These are phyloP conservation scores for Hormaphis cornu DNA, from an alignment of 1,140 invertebrate species.

Conservation along the genomic window DNA sequence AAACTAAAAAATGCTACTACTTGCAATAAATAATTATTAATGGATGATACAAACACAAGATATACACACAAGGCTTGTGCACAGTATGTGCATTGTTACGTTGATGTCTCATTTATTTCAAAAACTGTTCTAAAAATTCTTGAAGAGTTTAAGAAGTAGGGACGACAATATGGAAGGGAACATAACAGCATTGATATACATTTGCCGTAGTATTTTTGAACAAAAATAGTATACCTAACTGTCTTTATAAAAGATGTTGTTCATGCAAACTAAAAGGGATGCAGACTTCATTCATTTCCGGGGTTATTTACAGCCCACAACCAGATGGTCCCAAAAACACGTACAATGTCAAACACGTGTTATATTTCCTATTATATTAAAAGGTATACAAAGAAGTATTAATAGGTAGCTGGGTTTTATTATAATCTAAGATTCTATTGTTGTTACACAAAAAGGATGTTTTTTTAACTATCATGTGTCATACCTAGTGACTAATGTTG, in stretches of 20 bases:
- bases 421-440: neutral
- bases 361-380: neutral
- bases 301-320: neutral
- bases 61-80: too few species aligned
- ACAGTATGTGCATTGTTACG: too few species aligned
- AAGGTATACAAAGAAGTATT: neutral
- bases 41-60: too few species aligned
- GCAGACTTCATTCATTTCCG: slow-evolving; percentile 3
- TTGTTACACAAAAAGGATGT: neutral
- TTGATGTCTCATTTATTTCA: too few species aligned
- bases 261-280: neutral
- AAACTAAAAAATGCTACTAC: too few species aligned
- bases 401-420: neutral
- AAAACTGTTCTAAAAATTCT: too few species aligned
- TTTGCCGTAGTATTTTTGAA: neutral
- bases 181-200: too few species aligned
- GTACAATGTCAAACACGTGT: neutral
- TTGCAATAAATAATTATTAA: too few species aligned
- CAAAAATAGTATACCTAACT: neutral
- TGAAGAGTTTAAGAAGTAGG: too few species aligned
- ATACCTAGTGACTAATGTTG: too few species aligned
- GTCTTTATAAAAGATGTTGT: neutral
- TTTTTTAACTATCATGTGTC: too few species aligned
- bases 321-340: neutral
- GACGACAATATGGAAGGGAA: too few species aligned